Conservation (phyloP, 2,113 vertebrate species). For the Nettapus auritus region DNA sequence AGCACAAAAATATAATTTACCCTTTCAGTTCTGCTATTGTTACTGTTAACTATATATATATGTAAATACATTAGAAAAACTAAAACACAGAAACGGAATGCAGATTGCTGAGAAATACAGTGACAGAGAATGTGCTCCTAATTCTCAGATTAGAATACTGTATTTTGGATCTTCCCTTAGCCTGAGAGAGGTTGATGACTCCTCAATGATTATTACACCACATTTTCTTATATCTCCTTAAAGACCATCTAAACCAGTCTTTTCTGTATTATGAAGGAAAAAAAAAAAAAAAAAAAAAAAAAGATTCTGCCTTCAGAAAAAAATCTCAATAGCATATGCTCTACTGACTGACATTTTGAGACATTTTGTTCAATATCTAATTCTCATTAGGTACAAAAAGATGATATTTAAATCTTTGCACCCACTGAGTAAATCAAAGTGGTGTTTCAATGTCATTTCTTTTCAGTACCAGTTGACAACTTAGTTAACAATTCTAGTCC, state of each 20-base stretch:
- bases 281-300: background rate
- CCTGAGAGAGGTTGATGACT: background rate
- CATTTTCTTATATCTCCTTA: background rate
- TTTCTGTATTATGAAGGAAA: background rate
- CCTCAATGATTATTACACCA: background rate
- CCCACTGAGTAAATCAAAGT: background rate
- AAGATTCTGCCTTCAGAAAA: background rate
- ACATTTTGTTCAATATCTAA: slow-evolving; percentile 33
- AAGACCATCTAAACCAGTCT: background rate
- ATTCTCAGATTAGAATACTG: background rate
- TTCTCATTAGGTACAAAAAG: slow-evolving; percentile 32
- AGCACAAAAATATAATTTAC: background rate
- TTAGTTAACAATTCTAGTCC: slow-evolving; percentile 38
- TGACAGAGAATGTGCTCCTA: background rate
- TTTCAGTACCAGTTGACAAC: background rate
- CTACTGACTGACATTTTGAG: slow-evolving; percentile 29
- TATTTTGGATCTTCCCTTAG: background rate
- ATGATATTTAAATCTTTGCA: slow-evolving; percentile 51
- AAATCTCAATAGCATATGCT: background rate
- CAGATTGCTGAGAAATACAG: background rate
- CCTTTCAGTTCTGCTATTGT: background rate
- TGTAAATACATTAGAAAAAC: background rate
- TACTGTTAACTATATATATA: background rate
- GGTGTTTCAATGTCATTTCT: slow-evolving; percentile 27
- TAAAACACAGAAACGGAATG: background rate